phyloP scores from a whole-genome alignment of 2,113 vertebrate species.

The Eonycteris spelaea region DNA sequence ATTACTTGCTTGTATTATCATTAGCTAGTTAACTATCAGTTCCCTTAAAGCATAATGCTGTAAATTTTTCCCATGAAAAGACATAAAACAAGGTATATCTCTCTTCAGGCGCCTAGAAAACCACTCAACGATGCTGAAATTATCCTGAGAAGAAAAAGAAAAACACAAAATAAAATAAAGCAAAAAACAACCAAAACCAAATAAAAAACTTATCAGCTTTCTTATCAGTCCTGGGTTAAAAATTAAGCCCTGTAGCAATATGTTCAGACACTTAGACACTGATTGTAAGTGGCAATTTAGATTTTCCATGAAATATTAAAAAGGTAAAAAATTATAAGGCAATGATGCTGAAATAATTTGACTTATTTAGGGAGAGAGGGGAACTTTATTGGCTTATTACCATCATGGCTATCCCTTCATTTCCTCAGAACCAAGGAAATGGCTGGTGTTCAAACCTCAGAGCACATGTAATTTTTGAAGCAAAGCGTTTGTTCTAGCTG shows the following conservation, averaged over 20 bases:
- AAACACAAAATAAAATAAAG: not conserved
- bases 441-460: not conserved
- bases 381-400: not conserved
- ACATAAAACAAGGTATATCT: conserved; percentile 34
- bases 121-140: conserved; percentile 6
- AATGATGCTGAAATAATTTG: not conserved
- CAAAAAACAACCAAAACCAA: not conserved
- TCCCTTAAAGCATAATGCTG: conserved; percentile 36
- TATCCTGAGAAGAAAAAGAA: not conserved
- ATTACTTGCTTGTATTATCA: not conserved
- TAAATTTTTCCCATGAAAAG: conserved; percentile 47
- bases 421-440: not conserved
- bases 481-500: not conserved
- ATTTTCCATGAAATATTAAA: conserved; percentile 17
- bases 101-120: conserved; percentile 26
- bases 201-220: not conserved
- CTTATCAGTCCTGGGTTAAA: not conserved
- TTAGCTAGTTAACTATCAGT: conserved; percentile 17
- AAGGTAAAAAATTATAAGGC: not conserved
- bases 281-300: conserved; percentile 50
- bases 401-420: not conserved
- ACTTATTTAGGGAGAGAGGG: not conserved
- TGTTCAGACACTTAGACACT: conserved; percentile 17
- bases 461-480: not conserved
- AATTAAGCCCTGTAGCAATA: conserved; percentile 35